Evolutionary conservation across 2,113 vertebrate species (phyloP).

Genomic region (Chionomys nivalis): DNA sequence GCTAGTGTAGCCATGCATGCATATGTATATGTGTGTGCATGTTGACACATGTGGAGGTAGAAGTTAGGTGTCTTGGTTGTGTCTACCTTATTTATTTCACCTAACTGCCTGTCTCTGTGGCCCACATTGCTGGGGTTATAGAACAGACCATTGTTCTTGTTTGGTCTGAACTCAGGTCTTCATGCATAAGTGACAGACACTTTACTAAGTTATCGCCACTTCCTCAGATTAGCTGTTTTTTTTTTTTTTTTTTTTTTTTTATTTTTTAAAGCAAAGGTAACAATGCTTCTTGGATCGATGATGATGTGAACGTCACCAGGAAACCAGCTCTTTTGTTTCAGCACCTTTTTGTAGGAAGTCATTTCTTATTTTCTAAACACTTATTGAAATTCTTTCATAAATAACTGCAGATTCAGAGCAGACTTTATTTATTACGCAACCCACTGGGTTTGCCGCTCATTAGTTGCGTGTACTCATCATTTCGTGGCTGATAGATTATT

Average conservation of each 20-base stretch:
- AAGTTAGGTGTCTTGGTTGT: neutral
- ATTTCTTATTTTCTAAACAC: conserved; percentile 54
- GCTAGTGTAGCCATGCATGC: neutral
- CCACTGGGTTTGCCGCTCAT: conserved; percentile 51
- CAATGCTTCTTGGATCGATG: conserved; percentile 8
- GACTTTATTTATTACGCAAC: conserved; percentile 59
- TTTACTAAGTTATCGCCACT: neutral
- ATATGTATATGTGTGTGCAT: neutral
- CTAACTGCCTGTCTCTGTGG: neutral
- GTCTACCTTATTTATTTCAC: neutral
- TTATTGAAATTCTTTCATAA: conserved; percentile 33
- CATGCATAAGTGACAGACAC: neutral
- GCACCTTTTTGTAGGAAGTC: neutral
- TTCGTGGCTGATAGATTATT: conserved; percentile 59
- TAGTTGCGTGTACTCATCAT: conserved; percentile 20
- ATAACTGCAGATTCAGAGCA: conserved; percentile 5
- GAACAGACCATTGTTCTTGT: neutral
- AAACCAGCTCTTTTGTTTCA: conserved; percentile 34
- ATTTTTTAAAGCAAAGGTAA: conserved; percentile 13
- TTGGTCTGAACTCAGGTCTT: neutral
- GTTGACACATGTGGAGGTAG: neutral
- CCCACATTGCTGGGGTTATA: neutral
- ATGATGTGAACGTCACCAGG: neutral
- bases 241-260: neutral
- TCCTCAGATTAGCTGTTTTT: neutral